Evolutionary conservation across 1,140 invertebrate genomes (phyloP), one percentile per base, ranked within the genome.

Genomic region (Drosophila santomea): DNA sequence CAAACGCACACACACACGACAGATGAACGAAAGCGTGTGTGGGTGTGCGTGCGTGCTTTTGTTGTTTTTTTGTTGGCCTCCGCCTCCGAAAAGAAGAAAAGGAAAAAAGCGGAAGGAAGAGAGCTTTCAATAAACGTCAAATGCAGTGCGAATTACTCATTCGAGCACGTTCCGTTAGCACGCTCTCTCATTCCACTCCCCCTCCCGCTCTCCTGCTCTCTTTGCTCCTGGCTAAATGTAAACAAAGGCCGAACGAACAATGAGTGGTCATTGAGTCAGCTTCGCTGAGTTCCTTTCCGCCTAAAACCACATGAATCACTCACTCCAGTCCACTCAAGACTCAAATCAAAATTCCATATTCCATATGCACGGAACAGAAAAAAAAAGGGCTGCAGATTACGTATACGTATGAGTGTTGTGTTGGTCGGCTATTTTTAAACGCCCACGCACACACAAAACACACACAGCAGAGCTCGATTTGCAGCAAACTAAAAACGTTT

Each of bases 1-100:
- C 56, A 59, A 23, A 66, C 45, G 62, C 38, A 63, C 23, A 41
- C 58, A 59, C 35, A 32, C 17, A 7, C 32, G 32, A 45, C 36
- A 59, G 52, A 47, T 54, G 28, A 28, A 44, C 44, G 48, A 48
- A 7, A 61, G 28, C 45, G 48, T 66, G 56, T 71, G 39, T 79
- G 69, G 38, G 44, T 62, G 50, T 73, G 23, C 20, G 57, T 38
- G 69, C 28, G 32, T 32, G 32, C 7, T 32, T 52, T 60, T 60
- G n/a, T 54, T 59, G 11, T 20, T 23, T 62, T 62, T 60, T 60
- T 23, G 60, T 43, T 76, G 72, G 64, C 71, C 78, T 73, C 78
- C 59, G 25, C 63, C 78, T 67, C 78, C 59, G 17, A 50, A 43
- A 43, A 20, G 17, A 48, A 61, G 15, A 25, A 36, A 14, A 11